Evolutionary conservation across 2,113 vertebrate genomes (phyloP).

Genomic region (Brachypteracias leptosomus): DNA sequence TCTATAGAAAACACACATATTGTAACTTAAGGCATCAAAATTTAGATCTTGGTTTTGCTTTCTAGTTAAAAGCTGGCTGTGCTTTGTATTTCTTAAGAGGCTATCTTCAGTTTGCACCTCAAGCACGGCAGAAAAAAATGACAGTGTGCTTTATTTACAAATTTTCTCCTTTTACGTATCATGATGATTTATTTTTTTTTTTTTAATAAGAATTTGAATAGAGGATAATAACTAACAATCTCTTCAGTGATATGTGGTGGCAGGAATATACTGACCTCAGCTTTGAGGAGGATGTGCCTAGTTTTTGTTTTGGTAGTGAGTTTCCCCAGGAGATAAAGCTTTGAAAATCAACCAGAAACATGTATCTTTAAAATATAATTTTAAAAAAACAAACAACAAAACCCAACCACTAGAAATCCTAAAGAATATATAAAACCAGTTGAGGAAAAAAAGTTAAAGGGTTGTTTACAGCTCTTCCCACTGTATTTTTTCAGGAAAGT

Average conservation of each 20-base stretch:
- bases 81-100: background rate
- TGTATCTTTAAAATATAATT: background rate
- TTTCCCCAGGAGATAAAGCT: background rate
- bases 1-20: background rate
- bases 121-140: background rate
- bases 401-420: no score
- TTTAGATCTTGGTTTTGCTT: background rate
- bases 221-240: background rate
- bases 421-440: background rate
- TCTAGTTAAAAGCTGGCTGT: background rate
- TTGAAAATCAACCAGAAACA: background rate
- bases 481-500: background rate
- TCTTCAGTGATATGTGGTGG: background rate
- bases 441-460: background rate
- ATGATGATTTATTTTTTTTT: background rate
- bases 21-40: background rate
- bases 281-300: background rate
- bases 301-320: background rate
- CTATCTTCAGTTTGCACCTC: background rate
- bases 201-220: background rate
- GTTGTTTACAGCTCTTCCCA: background rate
- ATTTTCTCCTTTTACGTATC: background rate
- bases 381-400: background rate
- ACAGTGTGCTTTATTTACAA: background rate
- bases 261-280: background rate